A percentile compares a stretch with the other conserved stretches of the same genome.
Evolutionary conservation across 2,888 invertebrate species (phyloP).

Genomic region (Patella ulyssiponensis): DNA sequence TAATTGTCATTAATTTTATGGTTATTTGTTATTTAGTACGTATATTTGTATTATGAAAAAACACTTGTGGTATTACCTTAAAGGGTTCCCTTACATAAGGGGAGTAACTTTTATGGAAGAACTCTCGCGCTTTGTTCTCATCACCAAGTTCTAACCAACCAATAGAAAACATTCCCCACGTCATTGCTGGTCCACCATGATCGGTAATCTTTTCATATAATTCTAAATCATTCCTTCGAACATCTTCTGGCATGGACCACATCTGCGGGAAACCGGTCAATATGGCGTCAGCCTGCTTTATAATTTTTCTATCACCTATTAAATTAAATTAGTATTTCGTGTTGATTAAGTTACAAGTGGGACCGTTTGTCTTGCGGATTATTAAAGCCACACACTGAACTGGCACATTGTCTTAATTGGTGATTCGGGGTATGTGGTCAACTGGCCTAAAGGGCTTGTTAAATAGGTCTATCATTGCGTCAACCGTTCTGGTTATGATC

Average conservation of each 20-base stretch:
- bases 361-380: no score
- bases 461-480: neutral
- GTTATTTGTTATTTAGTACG: no score
- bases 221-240: conserved; percentile 62
- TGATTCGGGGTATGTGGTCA: no score
- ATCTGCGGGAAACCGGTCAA: conserved; percentile 68
- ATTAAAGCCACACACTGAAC: no score
- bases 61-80: conserved; percentile 48
- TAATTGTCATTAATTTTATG: no score
- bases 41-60: no score
- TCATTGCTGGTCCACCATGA: conserved; percentile 70
- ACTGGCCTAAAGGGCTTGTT: no score
- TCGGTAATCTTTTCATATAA: conserved; percentile 60
- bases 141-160: conserved; percentile 68
- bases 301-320: conserved; percentile 22
- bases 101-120: conserved; percentile 60
- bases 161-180: conserved; percentile 71
- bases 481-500: neutral
- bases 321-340: no score
- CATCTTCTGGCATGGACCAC: conserved; percentile 49
- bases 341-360: no score
- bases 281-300: conserved; percentile 71
- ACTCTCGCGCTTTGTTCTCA: conserved; percentile 49
- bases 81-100: conserved; percentile 63
- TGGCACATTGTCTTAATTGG: no score